Base-by-base conservation (phyloP, 2,888 invertebrate genomes). In the Mactromeris polynyma region DNA sequence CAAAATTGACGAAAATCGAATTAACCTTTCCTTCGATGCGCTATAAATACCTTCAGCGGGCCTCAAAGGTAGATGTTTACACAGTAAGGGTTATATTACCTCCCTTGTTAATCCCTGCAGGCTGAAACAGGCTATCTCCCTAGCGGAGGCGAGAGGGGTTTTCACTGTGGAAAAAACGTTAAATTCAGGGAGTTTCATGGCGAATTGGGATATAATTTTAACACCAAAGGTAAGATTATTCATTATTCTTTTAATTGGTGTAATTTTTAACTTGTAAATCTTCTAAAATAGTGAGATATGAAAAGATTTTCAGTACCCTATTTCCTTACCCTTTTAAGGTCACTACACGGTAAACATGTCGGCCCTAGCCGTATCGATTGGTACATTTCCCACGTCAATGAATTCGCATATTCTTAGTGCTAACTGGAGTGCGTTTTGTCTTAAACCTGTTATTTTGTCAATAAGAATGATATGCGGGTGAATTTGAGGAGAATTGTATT, bases 71-170 rank as follows among this genome's bases (percentile, higher is more conserved):
- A 36, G 78, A 51, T 91, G 86, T 91, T 91, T 91, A 87, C 89
- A 83, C 80, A 89, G 87, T 85, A 91, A 89, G 91, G 91, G 89
- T 89, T 89, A 87, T 84, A 88, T 91, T 89, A 89, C 84, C 89
- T 89, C 91, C 91, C 89, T 79, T 91, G 31, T n/a, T 88, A 91
- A 91, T 91, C 91, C 91, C 91, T 91, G 91, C 92, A 92, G 92
- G 92, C 89, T 81, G 86, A 64, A 85, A 92, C 92, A 90, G 83
- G 91, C 89, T 86, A 73, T 82, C 83, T 90, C 87, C 89, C 90
- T 87, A 85, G 64, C 81, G 69, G 46, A 58, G 42, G 87, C 58
- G 85, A 77, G 87, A 86, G 85, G 90, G 89, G 89, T 89, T 90
- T 86, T 85, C 73, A 80, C 83, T 85, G 87, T 82, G 81, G 91